These are phyloP conservation scores for Rhabdomys pumilio DNA, from an alignment of 2,797 vertebrate genomes.

Conservation along the genomic window DNA sequence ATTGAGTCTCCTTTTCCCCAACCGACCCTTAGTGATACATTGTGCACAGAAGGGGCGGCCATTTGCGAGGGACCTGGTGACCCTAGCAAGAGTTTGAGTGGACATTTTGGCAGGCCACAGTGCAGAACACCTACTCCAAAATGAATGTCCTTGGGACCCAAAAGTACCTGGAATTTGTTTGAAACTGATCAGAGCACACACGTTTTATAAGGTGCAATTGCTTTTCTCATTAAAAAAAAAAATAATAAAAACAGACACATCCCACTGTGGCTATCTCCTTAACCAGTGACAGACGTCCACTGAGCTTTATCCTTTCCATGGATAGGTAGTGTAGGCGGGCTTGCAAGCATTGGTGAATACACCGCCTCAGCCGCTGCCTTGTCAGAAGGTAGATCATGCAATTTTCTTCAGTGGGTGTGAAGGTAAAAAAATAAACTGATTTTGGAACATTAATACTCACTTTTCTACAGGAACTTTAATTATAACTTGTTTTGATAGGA, in stretches of 20 bases:
- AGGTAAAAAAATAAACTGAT: constrained; percentile 68
- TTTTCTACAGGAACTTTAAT: constrained; percentile 85
- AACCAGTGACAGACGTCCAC: constrained; percentile 77
- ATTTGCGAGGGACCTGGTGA: constrained; percentile 76
- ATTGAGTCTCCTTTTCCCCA: constrained; percentile 69
- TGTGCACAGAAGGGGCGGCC: constrained; percentile 71
- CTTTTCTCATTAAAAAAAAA: constrained; percentile 82
- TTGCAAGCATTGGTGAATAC: constrained; percentile 69
- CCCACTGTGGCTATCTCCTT: constrained; percentile 84
- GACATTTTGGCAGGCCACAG: constrained; percentile 78
- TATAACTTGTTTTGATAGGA: constrained; percentile 84
- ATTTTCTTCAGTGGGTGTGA: constrained; percentile 81
- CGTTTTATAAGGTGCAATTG: constrained; percentile 84
- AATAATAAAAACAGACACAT: constrained; percentile 52
- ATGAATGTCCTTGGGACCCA: constrained; percentile 80
- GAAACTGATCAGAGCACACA: constrained; percentile 84
- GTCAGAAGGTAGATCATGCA: constrained; percentile 74
- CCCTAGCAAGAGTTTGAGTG: constrained; percentile 78
- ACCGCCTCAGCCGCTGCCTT: constrained; percentile 54
- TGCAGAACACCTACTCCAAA: constrained; percentile 80
- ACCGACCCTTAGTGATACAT: constrained; percentile 50
- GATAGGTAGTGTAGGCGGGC: constrained; percentile 72
- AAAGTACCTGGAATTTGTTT: constrained; percentile 73
- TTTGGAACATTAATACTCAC: constrained; percentile 82
- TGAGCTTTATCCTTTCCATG: constrained; percentile 68